Evolutionary conservation across 2,888 invertebrate species (phyloP).

Genomic region (Drosophila paracracens): DNA sequence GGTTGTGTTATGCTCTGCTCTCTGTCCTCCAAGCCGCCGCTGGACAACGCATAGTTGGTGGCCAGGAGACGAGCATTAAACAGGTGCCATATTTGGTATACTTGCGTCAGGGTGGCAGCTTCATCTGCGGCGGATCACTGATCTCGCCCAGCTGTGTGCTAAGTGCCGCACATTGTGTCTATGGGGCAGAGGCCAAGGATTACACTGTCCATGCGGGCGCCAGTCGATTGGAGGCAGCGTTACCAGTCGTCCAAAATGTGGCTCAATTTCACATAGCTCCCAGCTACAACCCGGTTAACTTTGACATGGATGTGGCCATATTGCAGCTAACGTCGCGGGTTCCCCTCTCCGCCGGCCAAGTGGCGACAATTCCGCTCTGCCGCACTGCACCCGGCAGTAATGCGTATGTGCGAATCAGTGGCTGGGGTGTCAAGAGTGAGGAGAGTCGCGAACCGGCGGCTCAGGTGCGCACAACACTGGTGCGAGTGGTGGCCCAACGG

Average conservation of each 20-base stretch:
- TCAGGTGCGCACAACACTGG: conserved; percentile 71
- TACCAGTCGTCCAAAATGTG: conserved; percentile 49
- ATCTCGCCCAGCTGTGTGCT: conserved; percentile 73
- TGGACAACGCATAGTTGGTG: conserved; percentile 71
- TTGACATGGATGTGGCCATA: conserved; percentile 82
- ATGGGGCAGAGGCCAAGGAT: conserved; percentile 48
- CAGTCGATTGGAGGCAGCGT: conserved; percentile 60
- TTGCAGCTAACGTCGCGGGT: conserved; percentile 53
- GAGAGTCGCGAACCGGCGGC: conserved; percentile 57
- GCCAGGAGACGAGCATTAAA: conserved; percentile 66
- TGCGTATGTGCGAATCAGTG: conserved; percentile 71
- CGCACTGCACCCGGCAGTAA: conserved; percentile 55
- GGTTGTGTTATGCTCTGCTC: conserved; percentile 27
- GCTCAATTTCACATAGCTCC: conserved; percentile 50
- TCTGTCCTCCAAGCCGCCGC: conserved; percentile 11
- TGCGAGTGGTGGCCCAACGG: conserved; percentile 60
- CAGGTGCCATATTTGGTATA: conserved; percentile 79
- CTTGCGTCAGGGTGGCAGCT: conserved; percentile 66
- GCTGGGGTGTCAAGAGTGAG: conserved; percentile 80
- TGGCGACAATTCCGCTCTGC: conserved; percentile 68
- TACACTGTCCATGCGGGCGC: conserved; percentile 74
- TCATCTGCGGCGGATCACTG: conserved; percentile 82
- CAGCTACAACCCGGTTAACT: conserved; percentile 47
- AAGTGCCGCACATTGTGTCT: conserved; percentile 82
- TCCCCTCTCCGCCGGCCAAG: conserved; percentile 16